Evolutionary conservation across 1,140 invertebrate genomes (phyloP).

Genomic region (Epicauta chinensis): DNA sequence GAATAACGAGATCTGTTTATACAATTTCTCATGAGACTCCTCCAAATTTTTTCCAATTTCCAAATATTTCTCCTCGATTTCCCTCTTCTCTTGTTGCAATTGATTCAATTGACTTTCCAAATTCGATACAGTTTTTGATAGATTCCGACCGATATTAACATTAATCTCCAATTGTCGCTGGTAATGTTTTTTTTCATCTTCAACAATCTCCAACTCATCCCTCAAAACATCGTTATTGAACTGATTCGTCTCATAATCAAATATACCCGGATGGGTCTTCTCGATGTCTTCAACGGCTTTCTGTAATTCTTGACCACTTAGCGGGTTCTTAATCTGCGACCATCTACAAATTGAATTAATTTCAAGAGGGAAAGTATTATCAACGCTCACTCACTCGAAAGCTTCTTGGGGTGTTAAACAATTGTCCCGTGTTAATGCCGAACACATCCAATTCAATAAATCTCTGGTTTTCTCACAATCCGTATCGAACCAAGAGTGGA

Average conservation of each 20-base stretch:
- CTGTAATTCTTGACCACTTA: conserved; percentile 10
- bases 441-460: conserved; percentile 29
- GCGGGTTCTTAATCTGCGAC: not conserved
- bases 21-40: too few species aligned
- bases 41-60: too few species aligned
- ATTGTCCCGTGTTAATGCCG: conserved; percentile 20
- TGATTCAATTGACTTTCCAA: not conserved
- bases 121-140: conserved; percentile 14
- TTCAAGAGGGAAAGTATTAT: not conserved
- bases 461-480: conserved; percentile 17
- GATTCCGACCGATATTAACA: conserved; percentile 17
- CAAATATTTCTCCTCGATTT: too few species aligned
- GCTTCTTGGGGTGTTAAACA: conserved; percentile 23
- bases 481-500: conserved; percentile 35
- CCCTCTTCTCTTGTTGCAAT: too few species aligned
- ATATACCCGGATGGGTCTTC: conserved; percentile 20
- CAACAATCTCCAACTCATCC: conserved; percentile 16
- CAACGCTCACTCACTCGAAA: conserved; percentile 20
- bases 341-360: not conserved
- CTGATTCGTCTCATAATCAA: conserved; percentile 21
- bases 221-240: conserved; percentile 18
- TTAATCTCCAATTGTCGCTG: conserved; percentile 8
- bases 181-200: conserved; percentile 14
- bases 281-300: conserved; percentile 13
- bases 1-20: not conserved